These are phyloP conservation scores for Monarcha castaneiventris DNA, from an alignment of 2,113 vertebrate genomes.

Conservation along the genomic window DNA sequence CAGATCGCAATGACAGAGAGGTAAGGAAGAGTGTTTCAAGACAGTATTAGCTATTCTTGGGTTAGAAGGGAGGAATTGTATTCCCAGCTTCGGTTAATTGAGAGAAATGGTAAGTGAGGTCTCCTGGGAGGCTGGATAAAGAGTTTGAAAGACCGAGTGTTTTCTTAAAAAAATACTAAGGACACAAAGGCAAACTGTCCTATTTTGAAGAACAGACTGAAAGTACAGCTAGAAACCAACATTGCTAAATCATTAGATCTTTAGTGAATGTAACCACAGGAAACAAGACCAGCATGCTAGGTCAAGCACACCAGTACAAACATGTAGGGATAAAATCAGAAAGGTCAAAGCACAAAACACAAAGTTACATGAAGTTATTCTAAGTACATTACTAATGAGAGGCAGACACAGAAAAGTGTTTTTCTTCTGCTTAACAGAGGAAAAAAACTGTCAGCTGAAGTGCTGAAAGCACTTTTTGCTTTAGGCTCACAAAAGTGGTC, in stretches of 20 bases:
- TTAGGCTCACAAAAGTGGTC: background rate
- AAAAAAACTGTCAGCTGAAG: background rate
- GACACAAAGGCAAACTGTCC: slow-evolving; percentile 50
- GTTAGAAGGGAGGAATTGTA: slow-evolving; percentile 24
- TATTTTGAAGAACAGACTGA: slow-evolving; percentile 41
- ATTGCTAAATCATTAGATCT: slow-evolving; percentile 25
- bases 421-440: background rate
- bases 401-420: background rate
- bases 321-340: slow-evolving; percentile 46
- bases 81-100: background rate
- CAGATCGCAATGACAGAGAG: slow-evolving; percentile 98
- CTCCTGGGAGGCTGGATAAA: slow-evolving; percentile 12
- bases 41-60: background rate
- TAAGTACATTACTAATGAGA: background rate
- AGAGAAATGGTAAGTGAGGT: slow-evolving; percentile 10
- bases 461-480: background rate
- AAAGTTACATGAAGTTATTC: slow-evolving; percentile 49
- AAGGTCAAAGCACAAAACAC: slow-evolving; percentile 32
- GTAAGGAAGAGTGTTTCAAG: slow-evolving; percentile 69
- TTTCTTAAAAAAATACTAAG: slow-evolving; percentile 25
- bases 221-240: slow-evolving; percentile 37
- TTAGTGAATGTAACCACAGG: slow-evolving; percentile 22
- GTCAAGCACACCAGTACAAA: slow-evolving; percentile 30
- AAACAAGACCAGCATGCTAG: background rate
- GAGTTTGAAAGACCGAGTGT: background rate